These are phyloP conservation scores for Muscicapa adusta DNA, from an alignment of 2,113 vertebrate species.

Conservation along the genomic window DNA sequence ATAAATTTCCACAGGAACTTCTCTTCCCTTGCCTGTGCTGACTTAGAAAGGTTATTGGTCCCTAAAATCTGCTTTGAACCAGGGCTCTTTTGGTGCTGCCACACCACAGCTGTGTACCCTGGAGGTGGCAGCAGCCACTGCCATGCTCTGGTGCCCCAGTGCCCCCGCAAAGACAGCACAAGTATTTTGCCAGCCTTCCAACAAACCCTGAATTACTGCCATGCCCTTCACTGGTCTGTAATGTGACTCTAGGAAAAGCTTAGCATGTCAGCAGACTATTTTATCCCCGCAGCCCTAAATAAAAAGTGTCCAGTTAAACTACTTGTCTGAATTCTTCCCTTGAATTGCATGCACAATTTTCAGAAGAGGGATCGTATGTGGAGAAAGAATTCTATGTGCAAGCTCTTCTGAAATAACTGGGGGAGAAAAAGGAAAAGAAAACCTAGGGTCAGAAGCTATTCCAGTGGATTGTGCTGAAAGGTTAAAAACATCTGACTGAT, in stretches of 20 bases:
- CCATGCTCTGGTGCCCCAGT: not conserved
- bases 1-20: not conserved
- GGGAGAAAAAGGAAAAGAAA: not conserved
- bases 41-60: not conserved
- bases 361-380: not conserved
- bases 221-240: conserved; percentile 52
- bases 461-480: not conserved
- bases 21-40: not conserved
- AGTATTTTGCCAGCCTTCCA: not conserved
- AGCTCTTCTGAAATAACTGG: not conserved
- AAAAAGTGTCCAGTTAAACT: conserved; percentile 43
- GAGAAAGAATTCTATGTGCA: not conserved
- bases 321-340: not conserved
- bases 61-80: not conserved
- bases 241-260: conserved; percentile 54
- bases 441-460: not conserved
- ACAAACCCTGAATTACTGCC: conserved; percentile 29
- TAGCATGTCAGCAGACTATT: conserved; percentile 43
- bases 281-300: conserved; percentile 41
- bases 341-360: not conserved
- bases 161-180: not conserved
- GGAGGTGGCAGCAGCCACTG: not conserved
- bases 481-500: not conserved
- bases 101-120: not conserved
- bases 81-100: not conserved